Evolutionary conservation across 2,113 vertebrate genomes (phyloP), one percentile per base, ranked within the genome.

Genomic region (Upupa epops): DNA sequence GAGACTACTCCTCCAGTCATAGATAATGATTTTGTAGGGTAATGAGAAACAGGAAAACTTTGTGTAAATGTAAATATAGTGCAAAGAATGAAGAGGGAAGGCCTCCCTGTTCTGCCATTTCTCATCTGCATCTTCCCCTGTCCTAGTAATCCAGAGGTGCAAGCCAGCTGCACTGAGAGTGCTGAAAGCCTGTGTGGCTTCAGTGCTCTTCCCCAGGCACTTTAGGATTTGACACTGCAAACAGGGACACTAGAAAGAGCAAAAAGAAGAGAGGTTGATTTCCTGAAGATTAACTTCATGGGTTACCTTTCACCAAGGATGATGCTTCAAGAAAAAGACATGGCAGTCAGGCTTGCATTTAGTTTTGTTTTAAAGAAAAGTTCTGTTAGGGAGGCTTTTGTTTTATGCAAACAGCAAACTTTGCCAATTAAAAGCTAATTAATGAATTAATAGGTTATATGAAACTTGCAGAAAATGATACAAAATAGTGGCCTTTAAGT

Each of bases 401-500:
- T 86, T 79, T 84, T 48, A 34, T 71, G 17, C 18, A 88, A 89
- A 65, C 94, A 17, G 15, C 37, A 95, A 91, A 49, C 37, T 68
- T 68, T 89, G 24, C 32, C 82, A 88, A 89, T 88, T 92, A 87
- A 77, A 92, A 88, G 85, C 8, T 51, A 79, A 79, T 92, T 80
- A 78, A 76, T 92, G 74, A 89, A 75, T 83, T 91, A 91, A 86
- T 79, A 74, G 45, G 17, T 34, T 72, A 86, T 64, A 55, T 4
- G 4, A 86, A 85, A 76, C 55, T 86, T 82, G 42, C 15, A 90
- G 40, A 81, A 91, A 81, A 45, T 25, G 22, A 92, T 83, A 70
- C 8, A 70, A 88, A 81, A 55, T 93, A 75, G 58, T 66, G 24
- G 42, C 18, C 31, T 66, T 86, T 90, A 74, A 59, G 36, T 61